phyloP scores from a whole-genome alignment of 2,888 invertebrate species.

The Heliconius ethilla region DNA sequence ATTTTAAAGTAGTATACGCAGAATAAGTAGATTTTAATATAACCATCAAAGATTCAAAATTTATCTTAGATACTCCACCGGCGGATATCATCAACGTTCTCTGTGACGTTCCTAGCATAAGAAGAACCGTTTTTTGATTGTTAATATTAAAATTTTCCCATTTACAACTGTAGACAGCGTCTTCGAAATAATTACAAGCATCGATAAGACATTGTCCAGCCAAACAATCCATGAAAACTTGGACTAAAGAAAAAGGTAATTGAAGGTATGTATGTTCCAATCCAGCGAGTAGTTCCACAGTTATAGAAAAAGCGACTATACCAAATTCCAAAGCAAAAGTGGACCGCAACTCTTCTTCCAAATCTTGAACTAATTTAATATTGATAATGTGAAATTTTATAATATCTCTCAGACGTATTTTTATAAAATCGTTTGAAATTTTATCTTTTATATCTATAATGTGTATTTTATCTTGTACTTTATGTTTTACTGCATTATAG shows the following conservation, averaged over 20 bases:
- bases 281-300: conserved; percentile 59
- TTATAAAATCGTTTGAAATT: conserved; percentile 46
- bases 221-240: conserved; percentile 60
- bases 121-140: conserved; percentile 38
- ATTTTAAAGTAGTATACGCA: conserved; percentile 58
- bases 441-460: conserved; percentile 7
- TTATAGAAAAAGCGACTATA: conserved; percentile 53
- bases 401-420: conserved; percentile 49
- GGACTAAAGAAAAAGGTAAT: conserved; percentile 55
- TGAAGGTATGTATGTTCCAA: conserved; percentile 57
- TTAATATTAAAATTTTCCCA: conserved; percentile 31
- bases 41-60: conserved; percentile 55
- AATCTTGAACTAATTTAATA: conserved; percentile 48
- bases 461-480: conserved; percentile 8
- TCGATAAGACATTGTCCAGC: conserved; percentile 61
- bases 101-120: conserved; percentile 59
- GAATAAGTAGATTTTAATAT: conserved; percentile 60
- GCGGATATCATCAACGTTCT: conserved; percentile 58
- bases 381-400: conserved; percentile 54
- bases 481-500: conserved; percentile 28
- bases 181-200: conserved; percentile 55
- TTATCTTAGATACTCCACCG: conserved; percentile 57
- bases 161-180: conserved; percentile 56
- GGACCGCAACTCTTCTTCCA: conserved; percentile 52
- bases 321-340: conserved; percentile 56